Percentiles rank a stretch among this genome's conserved stretches.
Evolutionary conservation across 1,140 invertebrate genomes (phyloP).

Genomic region (Psix sp.): DNA sequence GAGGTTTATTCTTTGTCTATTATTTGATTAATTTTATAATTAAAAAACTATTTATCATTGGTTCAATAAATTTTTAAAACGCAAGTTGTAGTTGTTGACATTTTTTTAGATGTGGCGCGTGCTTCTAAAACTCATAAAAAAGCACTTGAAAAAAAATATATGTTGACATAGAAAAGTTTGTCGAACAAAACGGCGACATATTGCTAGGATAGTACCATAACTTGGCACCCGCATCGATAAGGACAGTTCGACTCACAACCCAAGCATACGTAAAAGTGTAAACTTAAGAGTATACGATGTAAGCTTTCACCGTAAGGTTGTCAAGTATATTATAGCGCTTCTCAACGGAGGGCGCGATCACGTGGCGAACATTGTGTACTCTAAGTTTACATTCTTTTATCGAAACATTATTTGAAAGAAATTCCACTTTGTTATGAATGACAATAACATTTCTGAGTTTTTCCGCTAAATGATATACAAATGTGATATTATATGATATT

Average conservation of each 20-base stretch:
- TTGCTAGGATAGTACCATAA: conserved; percentile 73
- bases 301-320: conserved; percentile 35
- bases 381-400: conserved; percentile 3
- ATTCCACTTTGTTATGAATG: too few species aligned
- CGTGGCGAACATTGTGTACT: conserved; percentile 19
- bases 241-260: conserved; percentile 35
- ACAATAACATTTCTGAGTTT: too few species aligned
- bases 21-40: too few species aligned
- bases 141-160: conserved; percentile 68
- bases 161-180: conserved; percentile 75
- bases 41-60: too few species aligned
- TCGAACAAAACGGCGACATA: conserved; percentile 73
- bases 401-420: too few species aligned
- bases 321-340: conserved; percentile 58
- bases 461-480: too few species aligned
- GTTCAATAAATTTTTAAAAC: too few species aligned
- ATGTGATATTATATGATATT: too few species aligned
- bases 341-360: conserved; percentile 21
- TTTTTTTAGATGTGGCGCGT: conserved; percentile 34
- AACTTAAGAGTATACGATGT: conserved; percentile 65
- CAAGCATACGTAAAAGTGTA: conserved; percentile 62
- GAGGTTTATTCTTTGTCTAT: too few species aligned
- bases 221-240: conserved; percentile 64
- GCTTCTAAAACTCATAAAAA: conserved; percentile 65
- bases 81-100: conserved; percentile 22